These are phyloP conservation scores for Pyrrhosoma nymphula DNA, from an alignment of 2,888 invertebrate genomes.

Conservation along the genomic window DNA sequence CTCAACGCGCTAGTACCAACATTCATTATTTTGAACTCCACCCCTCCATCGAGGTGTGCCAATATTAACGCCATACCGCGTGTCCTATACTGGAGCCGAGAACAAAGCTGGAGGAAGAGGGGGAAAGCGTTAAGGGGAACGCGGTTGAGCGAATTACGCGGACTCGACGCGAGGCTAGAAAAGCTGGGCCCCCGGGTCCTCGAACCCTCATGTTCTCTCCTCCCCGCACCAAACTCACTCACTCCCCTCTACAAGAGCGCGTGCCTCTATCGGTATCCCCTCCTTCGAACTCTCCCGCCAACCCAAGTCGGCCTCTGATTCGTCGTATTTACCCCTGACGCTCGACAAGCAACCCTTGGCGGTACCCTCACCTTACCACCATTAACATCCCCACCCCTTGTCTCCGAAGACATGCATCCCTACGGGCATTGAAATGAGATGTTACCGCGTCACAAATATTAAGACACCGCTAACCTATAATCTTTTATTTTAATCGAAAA, in stretches of 20 bases:
- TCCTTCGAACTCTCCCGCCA: constrained; percentile 67
- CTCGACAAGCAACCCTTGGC: constrained; percentile 63
- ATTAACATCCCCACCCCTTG: neutral
- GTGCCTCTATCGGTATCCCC: constrained; percentile 65
- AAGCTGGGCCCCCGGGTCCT: constrained; percentile 66
- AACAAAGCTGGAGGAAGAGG: constrained; percentile 59
- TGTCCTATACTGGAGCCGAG: constrained; percentile 65
- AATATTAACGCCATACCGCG: constrained; percentile 57
- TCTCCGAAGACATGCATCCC: neutral
- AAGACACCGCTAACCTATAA: neutral
- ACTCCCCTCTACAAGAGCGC: constrained; percentile 65
- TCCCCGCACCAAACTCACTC: constrained; percentile 36
- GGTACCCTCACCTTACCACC: constrained; percentile 61
- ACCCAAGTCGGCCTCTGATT: constrained; percentile 63
- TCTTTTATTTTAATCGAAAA: neutral
- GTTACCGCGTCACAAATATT: neutral
- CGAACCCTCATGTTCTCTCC: constrained; percentile 59
- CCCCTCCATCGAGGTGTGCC: constrained; percentile 46
- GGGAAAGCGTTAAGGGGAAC: constrained; percentile 46
- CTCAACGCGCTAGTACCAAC: constrained; percentile 12
- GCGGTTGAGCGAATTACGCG: constrained; percentile 64
- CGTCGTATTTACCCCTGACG: constrained; percentile 57
- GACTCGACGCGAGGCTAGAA: constrained; percentile 67
- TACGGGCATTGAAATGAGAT: neutral
- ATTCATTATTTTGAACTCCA: constrained; percentile 45